These are phyloP conservation scores for Hydrotaea cyrtoneurina DNA, from an alignment of 2,888 invertebrate species.

Conservation along the genomic window DNA sequence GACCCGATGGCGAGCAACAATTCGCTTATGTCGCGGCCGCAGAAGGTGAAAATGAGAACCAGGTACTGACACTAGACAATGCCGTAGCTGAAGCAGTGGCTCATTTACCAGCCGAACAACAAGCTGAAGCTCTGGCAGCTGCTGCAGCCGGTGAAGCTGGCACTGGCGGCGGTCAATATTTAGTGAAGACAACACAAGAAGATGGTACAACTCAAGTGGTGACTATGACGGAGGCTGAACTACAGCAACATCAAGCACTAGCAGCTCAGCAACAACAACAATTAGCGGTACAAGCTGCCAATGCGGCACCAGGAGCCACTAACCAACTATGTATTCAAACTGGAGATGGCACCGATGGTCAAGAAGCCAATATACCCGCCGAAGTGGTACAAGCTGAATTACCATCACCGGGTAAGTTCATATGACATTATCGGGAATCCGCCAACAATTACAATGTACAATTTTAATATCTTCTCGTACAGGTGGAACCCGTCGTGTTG, in stretches of 20 bases:
- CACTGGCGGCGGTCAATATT: constrained; percentile 75
- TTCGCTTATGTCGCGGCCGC: constrained; percentile 85
- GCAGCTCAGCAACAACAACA: constrained; percentile 68
- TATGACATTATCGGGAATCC: neutral
- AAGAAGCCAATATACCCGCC: constrained; percentile 90
- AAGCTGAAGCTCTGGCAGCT: constrained; percentile 73
- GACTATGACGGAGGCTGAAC: constrained; percentile 76
- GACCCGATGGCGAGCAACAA: constrained; percentile 88
- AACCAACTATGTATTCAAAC: constrained; percentile 73
- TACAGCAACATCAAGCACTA: constrained; percentile 77
- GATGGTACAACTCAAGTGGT: constrained; percentile 73
- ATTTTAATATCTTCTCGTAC: neutral
- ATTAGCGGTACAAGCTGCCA: constrained; percentile 66
- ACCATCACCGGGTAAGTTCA: constrained; percentile 87
- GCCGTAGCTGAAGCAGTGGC: constrained; percentile 80
- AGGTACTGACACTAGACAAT: constrained; percentile 80
- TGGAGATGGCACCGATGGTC: constrained; percentile 79
- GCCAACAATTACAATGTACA: neutral
- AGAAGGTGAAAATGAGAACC: constrained; percentile 83
- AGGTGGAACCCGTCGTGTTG: constrained; percentile 92
- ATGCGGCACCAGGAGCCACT: constrained; percentile 65
- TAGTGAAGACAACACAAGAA: constrained; percentile 75
- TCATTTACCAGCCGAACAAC: constrained; percentile 77
- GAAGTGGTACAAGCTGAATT: constrained; percentile 92
- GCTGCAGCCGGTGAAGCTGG: constrained; percentile 70